Base-by-base conservation (phyloP, 2,797 vertebrate genomes). In the Gouania willdenowi region DNA sequence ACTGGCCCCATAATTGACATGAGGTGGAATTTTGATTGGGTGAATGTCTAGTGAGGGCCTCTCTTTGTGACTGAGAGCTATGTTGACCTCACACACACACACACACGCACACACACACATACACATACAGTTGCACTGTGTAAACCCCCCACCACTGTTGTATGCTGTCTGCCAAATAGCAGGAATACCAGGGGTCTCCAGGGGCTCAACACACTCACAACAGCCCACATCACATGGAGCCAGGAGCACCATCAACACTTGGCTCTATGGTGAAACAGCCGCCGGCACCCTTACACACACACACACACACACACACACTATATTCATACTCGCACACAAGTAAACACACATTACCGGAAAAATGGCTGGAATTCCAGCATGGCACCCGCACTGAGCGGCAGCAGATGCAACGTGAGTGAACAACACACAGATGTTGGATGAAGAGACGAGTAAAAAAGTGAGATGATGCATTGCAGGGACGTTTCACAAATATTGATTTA, bases 351-450 rank as follows among this genome's bases (percentile, higher is more conserved):
- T 13, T 79, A 61, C 59, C 17, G 44, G 69, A 77, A 84, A n/a
- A 84, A 89, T 87, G 66, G 66, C 75, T 81, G 37, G 44, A 64
- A 89, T 89, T 88, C 85, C 79, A 78, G 61, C 27, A 8, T 67
- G 56, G 83, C 77, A 84, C 59, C 57, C 67, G 10, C 50, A 64
- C 67, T 49, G 69, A 74, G 60, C 66, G 58, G 71, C 67, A 80
- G 77, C 81, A 85, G 80, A 83, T 79, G 75, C 53, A 50, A 39
- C 19, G 15, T 47, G 37, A 45, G 44, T 42, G 45, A n/a, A n/a
- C 52, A 66, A 53, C 37, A 66, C 56, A 71, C 72, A 81, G 81
- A 82, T 83, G 84, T 73, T 81, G 48, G 43, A 50, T 30, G 27
- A 34, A 40, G 11, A 47, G 41, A 10, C 24, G 37, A 17, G 42